Conservation (phyloP, 2,113 vertebrate species). For the Brachirus orientalis region DNA sequence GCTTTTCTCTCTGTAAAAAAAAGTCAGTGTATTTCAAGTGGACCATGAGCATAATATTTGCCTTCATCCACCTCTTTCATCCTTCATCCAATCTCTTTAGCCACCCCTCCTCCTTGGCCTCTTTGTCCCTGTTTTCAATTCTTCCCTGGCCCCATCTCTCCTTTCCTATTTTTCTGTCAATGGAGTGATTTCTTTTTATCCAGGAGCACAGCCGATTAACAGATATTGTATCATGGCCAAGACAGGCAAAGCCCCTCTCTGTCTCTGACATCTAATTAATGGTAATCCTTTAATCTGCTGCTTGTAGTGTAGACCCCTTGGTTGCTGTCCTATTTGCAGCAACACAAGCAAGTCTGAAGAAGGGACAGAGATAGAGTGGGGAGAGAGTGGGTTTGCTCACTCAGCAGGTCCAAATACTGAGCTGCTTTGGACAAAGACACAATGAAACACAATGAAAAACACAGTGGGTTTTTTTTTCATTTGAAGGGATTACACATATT, state of each 20-base stretch:
- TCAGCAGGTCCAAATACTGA: slow-evolving; percentile 64
- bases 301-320: slow-evolving; percentile 77
- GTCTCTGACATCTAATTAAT: slow-evolving; percentile 87
- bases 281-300: slow-evolving; percentile 91
- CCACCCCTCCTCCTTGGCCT: slow-evolving; percentile 52
- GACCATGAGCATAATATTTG: slow-evolving; percentile 61
- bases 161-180: slow-evolving; percentile 82
- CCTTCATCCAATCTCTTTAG: slow-evolving; percentile 51
- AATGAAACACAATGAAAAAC: slow-evolving; percentile 48
- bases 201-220: slow-evolving; percentile 84
- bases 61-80: slow-evolving; percentile 64
- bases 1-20: slow-evolving; percentile 70
- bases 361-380: slow-evolving; percentile 50
- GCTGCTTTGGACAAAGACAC: slow-evolving; percentile 59
- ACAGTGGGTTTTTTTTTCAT: slow-evolving; percentile 52
- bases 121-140: slow-evolving; percentile 75
- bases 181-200: slow-evolving; percentile 87
- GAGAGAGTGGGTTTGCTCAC: slow-evolving; percentile 63
- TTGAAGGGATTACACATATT: slow-evolving; percentile 61
- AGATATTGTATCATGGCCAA: slow-evolving; percentile 89
- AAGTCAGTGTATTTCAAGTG: slow-evolving; percentile 77
- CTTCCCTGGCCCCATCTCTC: slow-evolving; percentile 60
- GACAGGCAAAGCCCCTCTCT: slow-evolving; percentile 85
- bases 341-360: slow-evolving; percentile 63
- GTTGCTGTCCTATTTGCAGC: slow-evolving; percentile 82